Conservation (phyloP, 1,140 invertebrate genomes). For the Pemphigus obesinymphae region DNA sequence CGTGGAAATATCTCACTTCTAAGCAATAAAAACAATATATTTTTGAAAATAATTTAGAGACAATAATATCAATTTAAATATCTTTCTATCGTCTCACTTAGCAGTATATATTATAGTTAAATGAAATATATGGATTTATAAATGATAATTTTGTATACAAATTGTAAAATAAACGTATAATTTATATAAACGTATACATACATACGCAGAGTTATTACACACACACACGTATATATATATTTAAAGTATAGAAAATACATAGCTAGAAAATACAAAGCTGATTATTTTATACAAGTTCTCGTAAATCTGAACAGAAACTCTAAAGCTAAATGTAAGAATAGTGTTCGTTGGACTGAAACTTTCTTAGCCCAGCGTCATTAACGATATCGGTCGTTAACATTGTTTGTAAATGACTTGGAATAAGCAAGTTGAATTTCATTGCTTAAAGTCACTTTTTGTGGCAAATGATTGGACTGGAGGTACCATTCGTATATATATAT, state of each 20-base stretch:
- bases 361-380: constrained; percentile 12
- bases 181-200: too few species aligned
- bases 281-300: constrained; percentile 7
- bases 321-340: not conserved
- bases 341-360: not conserved
- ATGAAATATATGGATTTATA: too few species aligned
- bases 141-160: too few species aligned
- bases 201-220: too few species aligned
- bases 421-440: constrained; percentile 4
- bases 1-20: not conserved
- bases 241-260: not conserved
- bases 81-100: too few species aligned
- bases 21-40: not conserved
- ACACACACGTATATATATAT: not conserved
- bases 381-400: constrained; percentile 22
- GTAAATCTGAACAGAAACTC: constrained; percentile 11
- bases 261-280: too few species aligned
- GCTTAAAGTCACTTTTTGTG: not conserved
- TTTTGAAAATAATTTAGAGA: too few species aligned
- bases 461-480: not conserved
- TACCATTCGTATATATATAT: not conserved
- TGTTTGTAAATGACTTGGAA: constrained; percentile 20
- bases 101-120: too few species aligned
- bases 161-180: too few species aligned
- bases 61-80: too few species aligned